A percentile compares a stretch with the other conserved stretches of the same genome.
Evolutionary conservation across 2,797 vertebrate genomes (phyloP).

Genomic region (Argya squamiceps): DNA sequence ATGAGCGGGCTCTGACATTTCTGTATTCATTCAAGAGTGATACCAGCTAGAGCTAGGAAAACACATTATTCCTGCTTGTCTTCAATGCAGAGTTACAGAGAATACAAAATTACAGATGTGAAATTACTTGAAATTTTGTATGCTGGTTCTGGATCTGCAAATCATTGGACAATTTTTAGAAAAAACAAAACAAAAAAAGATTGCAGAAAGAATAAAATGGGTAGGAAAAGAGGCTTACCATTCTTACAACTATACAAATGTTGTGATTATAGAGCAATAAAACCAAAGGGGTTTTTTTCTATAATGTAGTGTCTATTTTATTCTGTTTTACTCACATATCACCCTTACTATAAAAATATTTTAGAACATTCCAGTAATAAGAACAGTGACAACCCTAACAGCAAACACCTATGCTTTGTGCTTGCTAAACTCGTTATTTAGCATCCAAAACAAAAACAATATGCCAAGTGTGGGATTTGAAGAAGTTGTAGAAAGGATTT

Average conservation of each 20-base stretch:
- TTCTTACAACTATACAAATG: neutral
- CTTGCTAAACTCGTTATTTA: neutral
- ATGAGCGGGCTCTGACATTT: neutral
- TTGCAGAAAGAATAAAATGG: neutral
- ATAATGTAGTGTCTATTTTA: neutral
- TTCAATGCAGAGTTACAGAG: neutral
- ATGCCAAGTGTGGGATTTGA: neutral
- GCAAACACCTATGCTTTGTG: neutral
- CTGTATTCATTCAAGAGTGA: neutral
- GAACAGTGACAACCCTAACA: neutral
- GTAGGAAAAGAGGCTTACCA: neutral
- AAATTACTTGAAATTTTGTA: neutral
- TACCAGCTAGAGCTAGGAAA: neutral
- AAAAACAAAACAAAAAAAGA: neutral
- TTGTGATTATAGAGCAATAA: neutral
- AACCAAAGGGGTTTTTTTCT: accelerated
- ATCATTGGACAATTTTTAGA: neutral
- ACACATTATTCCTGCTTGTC: neutral
- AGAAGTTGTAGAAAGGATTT: neutral
- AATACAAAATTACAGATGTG: neutral
- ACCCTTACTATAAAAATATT: neutral
- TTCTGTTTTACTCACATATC: neutral
- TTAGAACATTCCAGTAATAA: neutral
- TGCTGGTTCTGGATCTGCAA: neutral
- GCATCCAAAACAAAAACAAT: neutral